Percentiles rank a stretch among this genome's conserved stretches.
These are phyloP conservation scores for Corythoichthys haematopterus DNA, from an alignment of 2,113 vertebrate species.

Conservation along the genomic window DNA sequence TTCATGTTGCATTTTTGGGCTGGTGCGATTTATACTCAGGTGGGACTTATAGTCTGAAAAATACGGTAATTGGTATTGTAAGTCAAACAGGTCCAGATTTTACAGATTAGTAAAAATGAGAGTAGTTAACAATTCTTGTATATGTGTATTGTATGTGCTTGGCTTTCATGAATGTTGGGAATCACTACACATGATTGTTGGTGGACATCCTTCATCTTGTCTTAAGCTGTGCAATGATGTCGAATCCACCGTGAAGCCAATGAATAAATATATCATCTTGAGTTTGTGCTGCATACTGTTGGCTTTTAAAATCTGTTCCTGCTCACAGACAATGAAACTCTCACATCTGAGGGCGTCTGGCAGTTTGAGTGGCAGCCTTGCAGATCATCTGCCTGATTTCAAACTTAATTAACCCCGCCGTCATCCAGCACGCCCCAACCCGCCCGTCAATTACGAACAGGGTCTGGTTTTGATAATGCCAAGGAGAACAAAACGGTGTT, in stretches of 20 bases:
- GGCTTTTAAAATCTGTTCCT: not conserved
- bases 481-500: not conserved
- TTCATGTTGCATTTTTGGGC: no score
- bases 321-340: not conserved
- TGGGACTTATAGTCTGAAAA: no score
- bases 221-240: not conserved
- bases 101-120: no score
- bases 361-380: constrained; percentile 52
- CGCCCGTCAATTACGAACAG: constrained; percentile 28
- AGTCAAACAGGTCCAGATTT: no score
- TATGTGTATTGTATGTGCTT: not conserved
- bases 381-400: constrained; percentile 69
- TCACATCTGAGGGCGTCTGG: constrained; percentile 15
- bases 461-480: not conserved
- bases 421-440: constrained; percentile 33
- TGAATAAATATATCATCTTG: not conserved
- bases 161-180: not conserved
- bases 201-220: not conserved
- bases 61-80: no score
- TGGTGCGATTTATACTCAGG: no score
- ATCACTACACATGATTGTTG: not conserved
- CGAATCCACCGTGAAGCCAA: not conserved
- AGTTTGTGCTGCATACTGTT: not conserved
- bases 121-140: no score
- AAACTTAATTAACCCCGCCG: constrained; percentile 71